phyloP scores from a whole-genome alignment of 2,113 vertebrate species.

The Tringa solitaria region DNA sequence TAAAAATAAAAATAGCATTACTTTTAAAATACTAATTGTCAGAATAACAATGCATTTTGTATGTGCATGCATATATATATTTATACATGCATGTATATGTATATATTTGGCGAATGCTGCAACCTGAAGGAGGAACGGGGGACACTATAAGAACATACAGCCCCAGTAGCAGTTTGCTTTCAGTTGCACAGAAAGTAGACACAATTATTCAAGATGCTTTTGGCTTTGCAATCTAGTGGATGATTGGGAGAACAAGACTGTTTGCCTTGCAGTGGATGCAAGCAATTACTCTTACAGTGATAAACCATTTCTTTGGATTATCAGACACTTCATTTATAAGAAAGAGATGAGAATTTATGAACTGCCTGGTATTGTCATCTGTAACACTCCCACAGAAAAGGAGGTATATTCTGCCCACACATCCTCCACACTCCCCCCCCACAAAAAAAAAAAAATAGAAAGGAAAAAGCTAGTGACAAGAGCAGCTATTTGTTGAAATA shows the following conservation, averaged over 20 bases:
- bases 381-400: neutral
- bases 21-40: neutral
- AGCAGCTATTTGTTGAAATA: neutral
- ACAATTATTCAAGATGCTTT: neutral
- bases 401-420: neutral
- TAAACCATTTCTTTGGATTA: neutral
- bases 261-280: neutral
- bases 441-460: no score
- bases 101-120: neutral
- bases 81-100: rapidly evolving
- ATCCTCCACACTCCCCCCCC: no score
- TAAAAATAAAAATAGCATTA: neutral
- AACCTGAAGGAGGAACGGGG: neutral
- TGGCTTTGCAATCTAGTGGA: neutral
- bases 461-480: neutral
- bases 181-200: neutral
- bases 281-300: neutral
- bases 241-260: neutral
- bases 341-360: neutral
- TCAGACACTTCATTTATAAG: neutral
- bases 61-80: neutral
- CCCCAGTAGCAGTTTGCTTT: neutral
- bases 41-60: neutral
- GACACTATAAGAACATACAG: neutral
- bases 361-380: neutral